phyloP scores from a whole-genome alignment of 2,888 invertebrate genomes.

The Lumbricus terrestris region DNA sequence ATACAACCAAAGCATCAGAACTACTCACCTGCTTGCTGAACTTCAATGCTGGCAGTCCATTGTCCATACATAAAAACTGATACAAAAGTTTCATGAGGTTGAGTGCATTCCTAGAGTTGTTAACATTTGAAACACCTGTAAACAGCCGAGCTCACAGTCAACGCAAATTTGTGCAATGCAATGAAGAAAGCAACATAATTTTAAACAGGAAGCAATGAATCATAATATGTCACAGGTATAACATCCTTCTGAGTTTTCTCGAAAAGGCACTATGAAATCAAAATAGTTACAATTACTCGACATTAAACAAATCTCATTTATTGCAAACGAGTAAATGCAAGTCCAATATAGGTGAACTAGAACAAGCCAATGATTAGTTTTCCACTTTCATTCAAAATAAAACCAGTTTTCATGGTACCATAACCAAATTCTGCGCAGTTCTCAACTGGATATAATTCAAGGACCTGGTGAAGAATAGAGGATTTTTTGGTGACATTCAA shows the following conservation, averaged over 20 bases:
- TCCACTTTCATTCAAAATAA: background rate
- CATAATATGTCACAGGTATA: no score
- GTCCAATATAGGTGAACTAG: background rate
- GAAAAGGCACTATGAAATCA: no score
- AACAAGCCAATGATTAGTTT: background rate
- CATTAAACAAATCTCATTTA: background rate
- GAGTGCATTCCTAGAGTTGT: constrained; percentile 64
- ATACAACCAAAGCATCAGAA: constrained; percentile 26
- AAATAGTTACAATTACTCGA: background rate
- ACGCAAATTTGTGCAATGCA: background rate
- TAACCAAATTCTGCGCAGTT: no score
- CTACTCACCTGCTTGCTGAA: constrained; percentile 50
- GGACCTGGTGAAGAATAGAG: no score
- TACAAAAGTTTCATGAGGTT: constrained; percentile 66
- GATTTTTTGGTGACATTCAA: no score
- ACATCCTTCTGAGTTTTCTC: no score
- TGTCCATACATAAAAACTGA: constrained; percentile 65
- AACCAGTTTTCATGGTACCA: no score
- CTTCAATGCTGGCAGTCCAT: constrained; percentile 62
- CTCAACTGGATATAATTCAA: no score
- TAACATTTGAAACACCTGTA: constrained; percentile 56
- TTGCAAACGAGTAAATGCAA: background rate
- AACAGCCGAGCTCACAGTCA: background rate
- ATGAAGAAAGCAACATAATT: background rate
- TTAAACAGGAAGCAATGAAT: no score